Percentiles rank a stretch among this genome's conserved stretches.
Evolutionary conservation across 1,140 invertebrate species (phyloP).

Genomic region (Euwallacea fornicatus): DNA sequence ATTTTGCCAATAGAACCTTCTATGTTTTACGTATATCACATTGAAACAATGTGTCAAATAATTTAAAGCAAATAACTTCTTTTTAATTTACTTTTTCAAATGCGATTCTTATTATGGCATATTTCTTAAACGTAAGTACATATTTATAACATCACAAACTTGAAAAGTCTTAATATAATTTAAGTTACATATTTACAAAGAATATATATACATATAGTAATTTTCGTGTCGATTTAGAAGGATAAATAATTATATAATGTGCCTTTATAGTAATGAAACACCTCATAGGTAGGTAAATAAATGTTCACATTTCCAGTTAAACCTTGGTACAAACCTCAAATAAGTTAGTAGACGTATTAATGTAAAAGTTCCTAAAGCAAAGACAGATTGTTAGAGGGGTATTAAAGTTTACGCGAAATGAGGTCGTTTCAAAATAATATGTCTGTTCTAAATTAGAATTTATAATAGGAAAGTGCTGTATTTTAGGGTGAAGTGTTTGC

Average conservation of each 20-base stretch:
- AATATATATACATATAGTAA: neutral
- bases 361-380: neutral
- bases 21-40: too few relatives aligned
- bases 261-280: conserved; percentile 28
- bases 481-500: conserved; percentile 15
- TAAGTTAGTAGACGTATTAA: neutral
- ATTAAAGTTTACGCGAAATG: neutral
- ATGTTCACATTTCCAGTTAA: neutral
- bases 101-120: neutral
- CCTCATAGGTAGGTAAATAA: conserved; percentile 13
- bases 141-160: conserved; percentile 22
- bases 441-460: conserved; percentile 39
- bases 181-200: conserved; percentile 4
- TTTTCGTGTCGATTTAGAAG: neutral
- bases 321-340: conserved; percentile 17
- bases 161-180: conserved; percentile 15
- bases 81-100: too few relatives aligned
- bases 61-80: too few relatives aligned
- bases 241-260: conserved; percentile 14
- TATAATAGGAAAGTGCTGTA: conserved; percentile 19
- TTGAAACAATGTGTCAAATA: too few relatives aligned
- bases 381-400: neutral
- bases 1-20: too few relatives aligned
- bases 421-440: conserved; percentile 5
- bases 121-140: neutral